These are phyloP conservation scores for Dendrophyllia cribrosa DNA, from an alignment of 64 coral and sea anemone species.

Conservation along the genomic window DNA sequence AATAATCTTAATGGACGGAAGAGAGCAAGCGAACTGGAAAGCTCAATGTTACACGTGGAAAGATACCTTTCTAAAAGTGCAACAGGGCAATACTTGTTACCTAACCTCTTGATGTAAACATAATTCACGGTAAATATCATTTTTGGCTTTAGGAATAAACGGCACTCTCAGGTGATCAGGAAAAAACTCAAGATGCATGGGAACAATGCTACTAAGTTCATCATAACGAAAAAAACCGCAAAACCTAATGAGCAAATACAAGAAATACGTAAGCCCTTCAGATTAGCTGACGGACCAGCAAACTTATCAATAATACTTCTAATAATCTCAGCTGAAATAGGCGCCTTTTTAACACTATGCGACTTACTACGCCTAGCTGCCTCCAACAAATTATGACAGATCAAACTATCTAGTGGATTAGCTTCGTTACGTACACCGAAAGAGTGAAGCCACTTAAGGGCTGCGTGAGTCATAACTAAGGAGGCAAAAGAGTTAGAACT, in stretches of 20 bases:
- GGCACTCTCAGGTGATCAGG: constrained; percentile 37
- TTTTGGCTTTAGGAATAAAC: constrained; percentile 47
- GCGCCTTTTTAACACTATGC: constrained; percentile 31
- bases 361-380: constrained; percentile 36
- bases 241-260: constrained; percentile 59
- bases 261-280: constrained; percentile 63
- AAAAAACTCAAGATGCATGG: constrained; percentile 45
- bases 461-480: constrained; percentile 34
- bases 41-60: constrained; percentile 4
- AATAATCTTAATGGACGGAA: constrained; percentile 39
- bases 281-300: constrained; percentile 12
- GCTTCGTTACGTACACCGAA: neutral
- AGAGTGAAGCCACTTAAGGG: constrained; percentile 64
- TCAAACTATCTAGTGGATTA: constrained; percentile 26
- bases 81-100: constrained; percentile 59
- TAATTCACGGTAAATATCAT: constrained; percentile 51
- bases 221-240: constrained; percentile 72
- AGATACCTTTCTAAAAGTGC: constrained; percentile 52
- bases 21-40: constrained; percentile 15
- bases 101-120: constrained; percentile 59
- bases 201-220: constrained; percentile 19
- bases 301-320: constrained; percentile 31
- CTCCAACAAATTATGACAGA: constrained; percentile 54
- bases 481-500: constrained; percentile 46
- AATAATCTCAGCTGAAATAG: constrained; percentile 41